These are phyloP conservation scores for Malurus splendens DNA, from an alignment of 2,797 vertebrate species.

Conservation along the genomic window DNA sequence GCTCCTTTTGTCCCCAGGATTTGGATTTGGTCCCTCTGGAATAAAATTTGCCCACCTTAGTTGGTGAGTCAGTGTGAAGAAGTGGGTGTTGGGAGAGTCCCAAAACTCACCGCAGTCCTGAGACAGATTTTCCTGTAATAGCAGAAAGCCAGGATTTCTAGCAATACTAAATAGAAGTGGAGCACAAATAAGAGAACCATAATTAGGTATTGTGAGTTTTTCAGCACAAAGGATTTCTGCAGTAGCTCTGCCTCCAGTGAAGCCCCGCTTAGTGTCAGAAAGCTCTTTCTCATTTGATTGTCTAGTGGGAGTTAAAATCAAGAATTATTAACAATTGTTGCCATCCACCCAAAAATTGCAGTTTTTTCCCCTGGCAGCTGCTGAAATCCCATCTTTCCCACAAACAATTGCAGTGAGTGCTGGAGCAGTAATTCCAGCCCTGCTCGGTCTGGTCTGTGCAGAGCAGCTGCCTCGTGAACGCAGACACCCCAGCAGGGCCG, in stretches of 20 bases:
- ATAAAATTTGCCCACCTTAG: neutral
- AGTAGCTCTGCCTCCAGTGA: neutral
- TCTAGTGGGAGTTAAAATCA: constrained; percentile 24
- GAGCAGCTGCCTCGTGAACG: neutral
- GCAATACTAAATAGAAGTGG: neutral
- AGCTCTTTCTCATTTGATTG: constrained; percentile 21
- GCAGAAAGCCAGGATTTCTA: neutral
- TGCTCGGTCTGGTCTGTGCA: neutral
- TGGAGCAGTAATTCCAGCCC: neutral
- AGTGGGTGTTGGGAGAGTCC: neutral
- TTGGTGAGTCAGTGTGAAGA: neutral
- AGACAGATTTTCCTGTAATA: neutral
- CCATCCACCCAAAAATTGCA: neutral
- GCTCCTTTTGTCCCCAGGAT: neutral
- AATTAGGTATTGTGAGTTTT: neutral
- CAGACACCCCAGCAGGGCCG: neutral
- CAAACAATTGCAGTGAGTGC: neutral
- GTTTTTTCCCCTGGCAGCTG: neutral
- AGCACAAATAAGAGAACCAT: neutral
- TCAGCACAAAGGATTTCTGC: neutral
- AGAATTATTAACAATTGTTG: constrained; percentile 33
- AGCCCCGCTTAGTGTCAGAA: neutral
- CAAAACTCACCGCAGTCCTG: neutral
- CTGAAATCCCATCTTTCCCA: constrained; percentile 26
- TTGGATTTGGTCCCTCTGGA: neutral